Evolutionary conservation across 2,888 invertebrate genomes (phyloP).

Genomic region (Scaptomyza caliginosa): DNA sequence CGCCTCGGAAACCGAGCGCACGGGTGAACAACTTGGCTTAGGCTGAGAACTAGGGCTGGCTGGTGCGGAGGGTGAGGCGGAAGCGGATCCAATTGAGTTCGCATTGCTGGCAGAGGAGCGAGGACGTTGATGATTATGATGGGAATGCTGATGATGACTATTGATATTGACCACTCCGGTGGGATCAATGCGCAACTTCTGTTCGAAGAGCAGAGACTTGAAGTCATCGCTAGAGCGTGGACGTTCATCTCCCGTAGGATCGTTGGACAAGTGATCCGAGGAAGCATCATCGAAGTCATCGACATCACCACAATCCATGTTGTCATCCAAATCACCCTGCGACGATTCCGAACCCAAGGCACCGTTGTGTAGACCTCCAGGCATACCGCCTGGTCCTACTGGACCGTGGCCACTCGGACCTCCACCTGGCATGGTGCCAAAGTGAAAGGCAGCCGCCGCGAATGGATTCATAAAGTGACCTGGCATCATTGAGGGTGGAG

Average conservation of each 20-base stretch:
- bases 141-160: slow-evolving; percentile 28
- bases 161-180: slow-evolving; percentile 75
- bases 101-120: slow-evolving; percentile 74
- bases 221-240: slow-evolving; percentile 83
- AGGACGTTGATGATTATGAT: slow-evolving; percentile 47
- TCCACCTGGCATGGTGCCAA: slow-evolving; percentile 81
- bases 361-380: slow-evolving; percentile 75
- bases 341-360: slow-evolving; percentile 83
- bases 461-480: slow-evolving; percentile 84
- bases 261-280: slow-evolving; percentile 83
- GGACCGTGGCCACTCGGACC: slow-evolving; percentile 37
- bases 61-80: slow-evolving; percentile 78
- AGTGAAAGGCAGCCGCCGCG: slow-evolving; percentile 83
- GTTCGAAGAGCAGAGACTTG: slow-evolving; percentile 82
- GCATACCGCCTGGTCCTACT: slow-evolving; percentile 32
- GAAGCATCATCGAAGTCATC: slow-evolving; percentile 83
- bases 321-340: slow-evolving; percentile 83
- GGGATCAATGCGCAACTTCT: slow-evolving; percentile 82
- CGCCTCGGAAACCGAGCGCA: slow-evolving; percentile 83
- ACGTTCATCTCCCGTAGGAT: slow-evolving; percentile 74
- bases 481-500: slow-evolving; percentile 86
- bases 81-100: slow-evolving; percentile 72
- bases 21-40: slow-evolving; percentile 79
- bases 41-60: slow-evolving; percentile 73
- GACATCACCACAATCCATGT: slow-evolving; percentile 83